Conservation (phyloP, 2,888 invertebrate species). For the Tinea trinotella region DNA sequence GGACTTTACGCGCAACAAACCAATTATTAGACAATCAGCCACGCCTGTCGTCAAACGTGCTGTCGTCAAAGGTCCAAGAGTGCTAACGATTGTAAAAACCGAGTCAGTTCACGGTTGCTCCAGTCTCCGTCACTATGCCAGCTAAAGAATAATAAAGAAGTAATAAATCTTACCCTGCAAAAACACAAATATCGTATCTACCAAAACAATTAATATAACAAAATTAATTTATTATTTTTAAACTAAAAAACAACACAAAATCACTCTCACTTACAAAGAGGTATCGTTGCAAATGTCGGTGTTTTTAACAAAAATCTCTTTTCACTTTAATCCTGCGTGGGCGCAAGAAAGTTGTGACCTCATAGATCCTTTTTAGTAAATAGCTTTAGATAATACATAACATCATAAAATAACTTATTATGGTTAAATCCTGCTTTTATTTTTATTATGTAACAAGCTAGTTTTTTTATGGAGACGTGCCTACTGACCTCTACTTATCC, state of each 20-base stretch:
- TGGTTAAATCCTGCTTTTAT: background rate
- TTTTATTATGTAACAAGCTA: background rate
- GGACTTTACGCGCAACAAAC: no score
- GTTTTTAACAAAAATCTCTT: background rate
- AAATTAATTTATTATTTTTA: background rate
- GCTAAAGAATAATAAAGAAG: background rate
- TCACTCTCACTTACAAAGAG: background rate
- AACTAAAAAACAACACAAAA: background rate
- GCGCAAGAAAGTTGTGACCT: slow-evolving; percentile 6
- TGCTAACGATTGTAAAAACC: no score
- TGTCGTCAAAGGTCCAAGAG: no score
- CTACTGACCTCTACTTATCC: no score
- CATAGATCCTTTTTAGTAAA: background rate
- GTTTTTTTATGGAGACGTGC: no score
- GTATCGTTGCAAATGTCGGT: background rate
- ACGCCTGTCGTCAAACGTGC: no score
- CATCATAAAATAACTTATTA: no score
- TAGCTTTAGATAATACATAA: background rate
- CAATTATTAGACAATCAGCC: no score
- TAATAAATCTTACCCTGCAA: background rate
- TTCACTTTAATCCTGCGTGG: background rate
- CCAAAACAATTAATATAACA: background rate
- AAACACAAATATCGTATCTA: background rate
- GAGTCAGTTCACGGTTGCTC: no score
- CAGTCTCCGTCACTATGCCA: no score